These are phyloP conservation scores for Sarotherodon lohbergeri DNA, from an alignment of 2,113 vertebrate genomes.

Conservation along the genomic window DNA sequence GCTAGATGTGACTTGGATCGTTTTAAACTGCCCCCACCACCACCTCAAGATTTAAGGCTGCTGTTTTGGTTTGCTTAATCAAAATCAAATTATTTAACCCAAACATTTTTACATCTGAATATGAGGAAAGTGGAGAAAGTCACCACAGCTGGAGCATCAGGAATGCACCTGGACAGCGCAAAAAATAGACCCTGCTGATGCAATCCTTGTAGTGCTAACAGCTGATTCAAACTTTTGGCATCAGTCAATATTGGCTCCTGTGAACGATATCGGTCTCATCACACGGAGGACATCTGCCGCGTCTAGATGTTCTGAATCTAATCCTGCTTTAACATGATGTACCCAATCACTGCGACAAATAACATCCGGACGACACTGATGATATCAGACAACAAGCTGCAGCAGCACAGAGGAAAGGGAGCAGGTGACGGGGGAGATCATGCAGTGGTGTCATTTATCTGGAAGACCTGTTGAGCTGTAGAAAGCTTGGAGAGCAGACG, in stretches of 20 bases:
- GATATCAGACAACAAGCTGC: background rate
- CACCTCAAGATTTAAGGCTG: background rate
- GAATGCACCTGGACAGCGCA: background rate
- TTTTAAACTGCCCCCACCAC: background rate
- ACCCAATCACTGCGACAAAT: conserved; percentile 25
- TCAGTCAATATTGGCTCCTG: background rate
- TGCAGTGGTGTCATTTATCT: background rate
- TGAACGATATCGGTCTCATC: background rate
- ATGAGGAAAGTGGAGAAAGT: background rate
- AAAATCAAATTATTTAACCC: background rate
- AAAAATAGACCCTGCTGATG: background rate
- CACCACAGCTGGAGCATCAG: background rate
- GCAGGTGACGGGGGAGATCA: background rate
- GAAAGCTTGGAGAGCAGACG: background rate
- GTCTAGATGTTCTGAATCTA: background rate
- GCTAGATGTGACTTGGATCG: background rate
- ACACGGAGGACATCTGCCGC: background rate
- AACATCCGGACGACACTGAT: conserved; percentile 24
- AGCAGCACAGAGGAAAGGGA: background rate
- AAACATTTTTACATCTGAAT: background rate
- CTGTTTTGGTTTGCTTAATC: background rate
- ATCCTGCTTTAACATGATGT: conserved; percentile 43
- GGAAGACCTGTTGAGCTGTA: background rate
- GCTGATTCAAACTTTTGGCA: background rate
- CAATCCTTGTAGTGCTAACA: background rate